Evolutionary conservation across 2,888 invertebrate species (phyloP), one percentile per base, ranked within the genome.

Genomic region (Anodontia alba): DNA sequence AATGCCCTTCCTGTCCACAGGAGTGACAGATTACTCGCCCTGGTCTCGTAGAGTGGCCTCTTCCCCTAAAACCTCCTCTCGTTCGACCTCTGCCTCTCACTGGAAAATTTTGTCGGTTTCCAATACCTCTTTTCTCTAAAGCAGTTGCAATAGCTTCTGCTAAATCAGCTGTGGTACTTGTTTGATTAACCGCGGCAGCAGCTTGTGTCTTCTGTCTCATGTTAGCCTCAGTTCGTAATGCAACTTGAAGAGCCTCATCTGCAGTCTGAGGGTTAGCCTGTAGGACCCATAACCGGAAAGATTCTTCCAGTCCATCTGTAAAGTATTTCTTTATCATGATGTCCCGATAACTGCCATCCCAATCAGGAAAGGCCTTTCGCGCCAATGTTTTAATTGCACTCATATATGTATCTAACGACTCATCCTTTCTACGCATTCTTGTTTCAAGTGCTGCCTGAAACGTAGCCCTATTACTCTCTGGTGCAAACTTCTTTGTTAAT

Each of bases 81-180:
- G 20, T 33, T 51, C 71, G 51, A 23, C 71, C 46, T 1, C 49
- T 12, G 2, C 54, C 51, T 15, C 71, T 31, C n/a, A n/a, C n/a
- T n/a, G n/a, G 33, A 7, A 38, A 67, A 5, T 36, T 38, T 26
- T 17, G 57, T 23, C 29, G 3, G 10, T 3, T 29, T n/a, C 67
- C 67, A 7, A 67, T 36, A 7, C 67, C 67, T 8, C 10, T 12
- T 10, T 36, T 20, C 42, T 67, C 15, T 15, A 71, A 29, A 2
- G 71, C 46, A n/a, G 7, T 51, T 26, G 33, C 71, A 26, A 71
- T 71, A n/a, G 71, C 71, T 17, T 49, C 49, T 29, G 71, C 71
- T 17, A 49, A 51, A 71, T 49, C 46, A 26, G 8, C 31, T 1
- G 46, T 71, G 71, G 29, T 33, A 1, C 26, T 51, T 20, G 42